Base-by-base conservation (phyloP, 2,113 vertebrate species). In the Amazona guildingii region DNA sequence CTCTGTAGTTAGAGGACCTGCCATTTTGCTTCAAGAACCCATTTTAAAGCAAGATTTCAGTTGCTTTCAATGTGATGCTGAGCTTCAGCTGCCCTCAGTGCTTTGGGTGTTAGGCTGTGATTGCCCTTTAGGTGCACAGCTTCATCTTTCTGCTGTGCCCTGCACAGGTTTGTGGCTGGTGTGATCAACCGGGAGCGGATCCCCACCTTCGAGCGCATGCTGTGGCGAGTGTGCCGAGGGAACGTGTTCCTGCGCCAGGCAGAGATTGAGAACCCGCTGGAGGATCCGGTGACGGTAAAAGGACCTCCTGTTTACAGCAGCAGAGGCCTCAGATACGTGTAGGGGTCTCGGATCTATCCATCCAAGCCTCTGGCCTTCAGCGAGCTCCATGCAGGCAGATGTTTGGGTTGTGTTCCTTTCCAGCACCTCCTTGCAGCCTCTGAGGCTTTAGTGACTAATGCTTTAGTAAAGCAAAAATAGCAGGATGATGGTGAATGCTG, bases 191-290 rank as follows among this genome's bases (percentile, higher is more conserved):
- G 99, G 13, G 99, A 99, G 94, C 98, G 99, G 17, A 99, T 99
- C 92, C 99, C 99, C 63, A 99, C 98, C 1, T 99, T 99, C 76
- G 99, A 99, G 97, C 98, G 99, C 88, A 99, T 99, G 99, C 95
- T 99, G 95, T 99, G 99, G 99, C 98, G 99, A 41, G 99, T 99
- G 94, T 99, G 99, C 97, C 98, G 99, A 79, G 99, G 99, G 57
- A 99, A 99, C 12, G 99, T 99, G 9, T 99, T 99, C 96, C 98
- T 99, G 97, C 98, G 98, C 20, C 99, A 99, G 95, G 99, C 99
- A 3, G 98, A 99, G 63, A 99, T 99, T 13, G 99, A 99, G 92
- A 99, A 99, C 82, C 98, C 99, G 2, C 97, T 99, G 96, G 99
- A 99, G 97, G 99, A 99, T 59, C 99, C 99, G 0, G 97, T 98